phyloP scores from a whole-genome alignment of 2,113 vertebrate species.

The Anoplopoma fimbria region DNA sequence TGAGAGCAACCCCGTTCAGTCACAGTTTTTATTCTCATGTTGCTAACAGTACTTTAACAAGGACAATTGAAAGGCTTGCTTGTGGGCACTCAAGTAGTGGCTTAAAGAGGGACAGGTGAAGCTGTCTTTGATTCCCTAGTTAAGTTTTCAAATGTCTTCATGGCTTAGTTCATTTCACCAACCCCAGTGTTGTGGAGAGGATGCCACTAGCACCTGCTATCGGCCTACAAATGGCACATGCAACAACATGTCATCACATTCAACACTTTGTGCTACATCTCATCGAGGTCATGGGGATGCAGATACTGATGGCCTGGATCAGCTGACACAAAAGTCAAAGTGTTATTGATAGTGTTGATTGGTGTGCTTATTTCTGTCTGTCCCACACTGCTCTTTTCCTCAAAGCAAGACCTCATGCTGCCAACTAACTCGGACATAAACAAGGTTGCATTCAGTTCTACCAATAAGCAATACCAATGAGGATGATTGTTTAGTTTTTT shows the following conservation, averaged over 20 bases:
- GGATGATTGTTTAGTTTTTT: not conserved
- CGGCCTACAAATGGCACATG: constrained; percentile 50
- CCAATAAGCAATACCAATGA: not conserved
- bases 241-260: constrained; percentile 52
- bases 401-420: not conserved
- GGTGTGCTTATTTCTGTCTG: constrained; percentile 21
- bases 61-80: not conserved
- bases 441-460: not conserved
- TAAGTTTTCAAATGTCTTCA: constrained; percentile 16
- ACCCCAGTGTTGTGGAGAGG: constrained; percentile 11
- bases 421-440: not conserved
- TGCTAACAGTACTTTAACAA: too few species aligned
- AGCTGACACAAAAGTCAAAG: constrained; percentile 35
- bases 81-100: not conserved
- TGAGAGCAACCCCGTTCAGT: too few species aligned
- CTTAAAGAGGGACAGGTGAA: constrained; percentile 10
- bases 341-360: constrained; percentile 20
- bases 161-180: constrained; percentile 13
- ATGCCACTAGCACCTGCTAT: constrained; percentile 18
- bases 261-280: constrained; percentile 62
- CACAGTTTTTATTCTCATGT: too few species aligned
- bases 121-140: not conserved
- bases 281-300: constrained; percentile 30
- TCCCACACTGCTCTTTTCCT: constrained; percentile 49
- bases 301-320: constrained; percentile 32